Percentiles rank a stretch among this genome's conserved stretches.
phyloP scores from a whole-genome alignment of 2,113 vertebrate genomes.

The Tor tambroides region DNA sequence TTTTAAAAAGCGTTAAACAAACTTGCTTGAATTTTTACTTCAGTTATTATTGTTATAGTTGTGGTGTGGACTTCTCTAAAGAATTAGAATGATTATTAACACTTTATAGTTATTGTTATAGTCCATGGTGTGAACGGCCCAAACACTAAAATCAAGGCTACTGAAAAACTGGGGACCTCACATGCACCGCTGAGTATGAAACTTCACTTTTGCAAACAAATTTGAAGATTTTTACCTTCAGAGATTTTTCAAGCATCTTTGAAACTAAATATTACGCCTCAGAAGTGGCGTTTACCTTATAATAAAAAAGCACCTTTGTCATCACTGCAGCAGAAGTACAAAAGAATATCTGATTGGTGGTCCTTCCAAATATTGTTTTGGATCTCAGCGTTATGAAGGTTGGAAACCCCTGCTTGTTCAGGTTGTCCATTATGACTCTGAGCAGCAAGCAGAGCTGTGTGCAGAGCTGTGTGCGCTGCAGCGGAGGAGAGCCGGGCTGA shows the following conservation, averaged over 20 bases:
- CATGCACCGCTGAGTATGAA: neutral
- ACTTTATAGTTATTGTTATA: neutral
- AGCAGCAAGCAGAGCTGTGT: neutral
- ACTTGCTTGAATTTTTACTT: neutral
- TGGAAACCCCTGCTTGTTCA: neutral
- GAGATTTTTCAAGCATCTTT: neutral
- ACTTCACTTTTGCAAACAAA: neutral
- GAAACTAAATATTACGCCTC: neutral
- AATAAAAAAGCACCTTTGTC: slow-evolving; percentile 11
- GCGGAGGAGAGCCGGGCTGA: neutral
- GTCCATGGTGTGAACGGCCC: neutral
- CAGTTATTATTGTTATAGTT: neutral
- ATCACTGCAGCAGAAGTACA: neutral
- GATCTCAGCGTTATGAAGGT: neutral
- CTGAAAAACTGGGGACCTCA: neutral
- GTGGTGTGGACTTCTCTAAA: neutral
- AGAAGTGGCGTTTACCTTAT: neutral
- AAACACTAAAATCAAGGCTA: neutral
- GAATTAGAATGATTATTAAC: neutral
- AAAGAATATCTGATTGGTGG: neutral
- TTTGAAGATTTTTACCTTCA: neutral
- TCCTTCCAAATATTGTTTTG: neutral
- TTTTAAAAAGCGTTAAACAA: neutral
- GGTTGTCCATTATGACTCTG: neutral
- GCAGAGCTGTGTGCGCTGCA: neutral